Evolutionary conservation across 2,113 vertebrate species (phyloP), one percentile per base, ranked within the genome.

Genomic region (Oenanthe oenanthe): DNA sequence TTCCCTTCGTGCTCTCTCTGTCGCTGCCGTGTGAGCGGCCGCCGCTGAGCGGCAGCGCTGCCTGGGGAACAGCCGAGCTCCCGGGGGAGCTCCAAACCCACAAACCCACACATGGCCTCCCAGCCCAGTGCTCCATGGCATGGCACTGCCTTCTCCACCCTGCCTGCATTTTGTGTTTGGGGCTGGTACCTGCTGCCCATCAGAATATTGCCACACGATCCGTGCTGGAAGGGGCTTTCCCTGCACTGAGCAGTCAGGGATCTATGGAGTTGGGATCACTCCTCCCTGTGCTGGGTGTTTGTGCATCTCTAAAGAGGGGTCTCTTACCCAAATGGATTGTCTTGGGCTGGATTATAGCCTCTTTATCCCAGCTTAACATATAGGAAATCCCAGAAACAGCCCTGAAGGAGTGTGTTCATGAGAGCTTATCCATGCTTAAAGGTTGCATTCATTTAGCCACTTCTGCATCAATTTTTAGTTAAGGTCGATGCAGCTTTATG

Each of bases 31-130:
- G 45, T 65, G 84, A 40, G 68, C 13, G 2, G 68, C 9, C 6
- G 4, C 74, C 97, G 2, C 95, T 97, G 97, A 97, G 92, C 18
- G 97, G 97, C 97, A 97, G 96, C 91, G 53, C 96, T 94, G 75
- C n/a, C 92, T 21, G 92, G 91, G 74, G 92, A 95, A 93, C 83
- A 38, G 85, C 88, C 24, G 3, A 1, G 53, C 66, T 75, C 17
- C 11, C 12, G 6, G 34, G 38, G 54, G 48, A 89, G 47, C 54
- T 62, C n/a, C 77, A 32, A 54, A 60, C 38, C 22, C 60, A 2
- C 9, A 34, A 54, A 60, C 34, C 22, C 60, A 3, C 10, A 0
- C 0, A 0, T 19, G 15, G 68, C n/a, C 45, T 66, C 62, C 79
- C 48, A n/a, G 32, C 48, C 3, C 17, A 34, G 18, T 20, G n/a